Base-by-base conservation (phyloP, 2,888 invertebrate species). In the Hirudinaria manillensis region DNA sequence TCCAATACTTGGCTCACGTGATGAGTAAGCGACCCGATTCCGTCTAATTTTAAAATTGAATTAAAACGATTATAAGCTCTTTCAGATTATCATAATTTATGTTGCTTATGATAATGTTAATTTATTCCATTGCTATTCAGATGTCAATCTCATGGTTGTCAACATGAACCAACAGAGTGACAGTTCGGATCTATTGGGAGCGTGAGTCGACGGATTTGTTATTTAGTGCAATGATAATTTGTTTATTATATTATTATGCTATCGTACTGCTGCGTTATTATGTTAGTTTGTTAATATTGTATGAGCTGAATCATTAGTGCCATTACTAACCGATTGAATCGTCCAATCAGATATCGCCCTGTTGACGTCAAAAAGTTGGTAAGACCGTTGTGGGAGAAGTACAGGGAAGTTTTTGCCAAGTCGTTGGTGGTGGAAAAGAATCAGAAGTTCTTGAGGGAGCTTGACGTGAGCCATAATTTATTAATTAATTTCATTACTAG, bases 81-180 rank as follows among this genome's bases (percentile, higher is more conserved):
- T 66, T 1, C 3, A 21, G 61, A 27, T 61, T 4, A 27, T 7
- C 29, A 7, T 27, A 16, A 61, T 27, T 24, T 10, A 61, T 61
- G 29, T 4, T 61, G 29, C n/a, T 61, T 7, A 56, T 56, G 3
- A 56, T 56, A 24, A 24, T 24, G 21, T 16, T 7, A 7, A 56
- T 7, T 24, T 24, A 61, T 27, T 61, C 61, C n/a, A 2, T 19
- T 61, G 6, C 61, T 51, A 79, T 80, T 24, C 78, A 86, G 86
- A 93, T 0, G 91, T 93, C 80, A 92, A 91, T 82, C 87, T 99
- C 45, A 88, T 92, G 45, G 97, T 98, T 0, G 92, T 99, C 34
- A 99, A 99, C 84, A 93, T 99, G 93, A 99, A 97, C 83, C 97
- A 99, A 83, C 98, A 99, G 83, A 97, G 95, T 68, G 99, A 99